Evolutionary conservation across 2,888 invertebrate species (phyloP).

Genomic region (Trilocha varians): DNA sequence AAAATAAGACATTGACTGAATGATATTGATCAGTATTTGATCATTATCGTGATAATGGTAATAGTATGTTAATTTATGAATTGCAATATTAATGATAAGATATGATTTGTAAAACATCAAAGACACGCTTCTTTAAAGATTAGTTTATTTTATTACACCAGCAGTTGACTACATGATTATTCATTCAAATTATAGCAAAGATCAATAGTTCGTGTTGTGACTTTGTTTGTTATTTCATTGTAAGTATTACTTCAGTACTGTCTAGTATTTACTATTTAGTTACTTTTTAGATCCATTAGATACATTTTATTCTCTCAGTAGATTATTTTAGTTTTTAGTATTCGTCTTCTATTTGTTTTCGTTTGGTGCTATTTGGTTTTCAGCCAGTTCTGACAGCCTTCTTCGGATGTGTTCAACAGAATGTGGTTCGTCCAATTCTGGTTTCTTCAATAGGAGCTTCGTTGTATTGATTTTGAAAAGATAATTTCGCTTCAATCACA

Average conservation of each 20-base stretch:
- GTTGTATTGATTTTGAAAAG: constrained; percentile 37
- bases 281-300: too few relatives aligned
- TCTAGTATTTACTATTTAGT: too few relatives aligned
- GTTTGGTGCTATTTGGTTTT: constrained; percentile 13
- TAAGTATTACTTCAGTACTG: too few relatives aligned
- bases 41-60: too few relatives aligned
- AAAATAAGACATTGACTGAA: too few relatives aligned
- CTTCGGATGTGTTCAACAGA: constrained; percentile 46
- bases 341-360: background rate
- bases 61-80: background rate
- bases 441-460: constrained; percentile 7
- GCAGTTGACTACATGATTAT: too few relatives aligned
- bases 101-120: background rate
- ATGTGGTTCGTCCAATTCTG: constrained; percentile 25
- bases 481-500: constrained; percentile 46
- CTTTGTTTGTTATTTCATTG: too few relatives aligned
- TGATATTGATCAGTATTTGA: too few relatives aligned
- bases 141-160: background rate
- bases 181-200: too few relatives aligned
- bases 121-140: background rate
- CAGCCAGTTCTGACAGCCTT: constrained; percentile 45
- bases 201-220: too few relatives aligned
- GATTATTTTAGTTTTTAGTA: background rate
- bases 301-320: too few relatives aligned
- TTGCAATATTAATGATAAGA: background rate